Conservation (phyloP, 1,140 invertebrate species). For the Papilio polyxenes region DNA sequence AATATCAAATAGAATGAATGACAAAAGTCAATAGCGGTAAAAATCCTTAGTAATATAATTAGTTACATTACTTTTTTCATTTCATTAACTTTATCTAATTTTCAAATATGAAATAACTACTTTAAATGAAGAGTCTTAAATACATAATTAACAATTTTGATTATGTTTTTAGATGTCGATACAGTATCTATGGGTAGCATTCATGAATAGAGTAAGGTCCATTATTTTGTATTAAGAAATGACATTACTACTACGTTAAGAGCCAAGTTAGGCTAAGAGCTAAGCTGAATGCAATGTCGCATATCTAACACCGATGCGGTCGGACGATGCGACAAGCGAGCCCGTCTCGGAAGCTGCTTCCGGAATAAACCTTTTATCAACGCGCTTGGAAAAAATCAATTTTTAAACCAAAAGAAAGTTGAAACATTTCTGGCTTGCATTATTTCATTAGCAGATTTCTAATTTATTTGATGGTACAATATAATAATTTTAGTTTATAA, state of each 20-base stretch:
- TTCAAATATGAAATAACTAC: too few species aligned
- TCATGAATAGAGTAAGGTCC: too few species aligned
- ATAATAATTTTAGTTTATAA: too few species aligned
- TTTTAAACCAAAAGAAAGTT: not conserved
- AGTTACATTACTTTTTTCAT: too few species aligned
- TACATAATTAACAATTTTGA: too few species aligned
- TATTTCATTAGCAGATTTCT: not conserved
- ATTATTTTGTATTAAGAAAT: not conserved
- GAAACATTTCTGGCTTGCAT: not conserved
- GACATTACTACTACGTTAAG: not conserved
- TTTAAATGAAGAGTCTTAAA: too few species aligned
- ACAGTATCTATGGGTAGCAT: too few species aligned
- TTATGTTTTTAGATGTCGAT: too few species aligned
- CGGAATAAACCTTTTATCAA: constrained; percentile 10
- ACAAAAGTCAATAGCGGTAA: too few species aligned
- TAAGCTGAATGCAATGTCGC: not conserved
- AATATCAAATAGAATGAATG: too few species aligned
- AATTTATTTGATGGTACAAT: not conserved
- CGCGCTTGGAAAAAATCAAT: not conserved
- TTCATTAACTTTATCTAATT: too few species aligned
- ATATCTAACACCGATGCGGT: not conserved
- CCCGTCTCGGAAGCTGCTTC: not conserved
- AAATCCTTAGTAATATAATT: too few species aligned
- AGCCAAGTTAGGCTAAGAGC: not conserved
- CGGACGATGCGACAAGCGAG: not conserved